Base-by-base conservation (phyloP, 2,888 invertebrate species). In the Helleia helle region DNA sequence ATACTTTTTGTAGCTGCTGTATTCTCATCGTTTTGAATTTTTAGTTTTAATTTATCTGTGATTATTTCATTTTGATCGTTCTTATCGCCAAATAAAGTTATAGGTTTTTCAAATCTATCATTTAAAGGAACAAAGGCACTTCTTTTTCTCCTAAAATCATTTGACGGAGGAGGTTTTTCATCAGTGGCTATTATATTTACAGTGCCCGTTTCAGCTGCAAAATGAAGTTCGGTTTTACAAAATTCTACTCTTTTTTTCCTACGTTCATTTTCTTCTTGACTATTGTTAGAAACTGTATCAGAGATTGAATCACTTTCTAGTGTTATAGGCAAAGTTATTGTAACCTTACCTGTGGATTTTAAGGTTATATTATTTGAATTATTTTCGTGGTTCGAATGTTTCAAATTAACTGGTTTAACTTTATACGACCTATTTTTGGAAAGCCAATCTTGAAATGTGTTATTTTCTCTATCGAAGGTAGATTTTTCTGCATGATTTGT, bases 101-200 rank as follows among this genome's bases (percentile, higher is more conserved):
- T 79, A 0, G 90, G 89, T 53, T 71, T 80, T 44, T 83, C 81
- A 44, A 65, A 64, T 54, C 65, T 71, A 48, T 80, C 81, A 45
- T 62, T 64, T 48, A 80, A 65, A 6, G 85, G 79, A 22, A 80
- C 70, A 58, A 83, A 69, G 37, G 86, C 86, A 51, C 88, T 87
- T 52, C 91, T 87, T 50, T 91, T 80, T 56, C 91, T 86, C 47
- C 94, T 86, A 62, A 93, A 93, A 63, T 93, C 91, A 61, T 91
- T 92, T 1, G 92, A 91, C 3, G 94, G 93, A 6, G 94, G 94
- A 30, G 94, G 94, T 65, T 95, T 94, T 48, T 92, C 93, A 68
- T 94, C 93, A 0, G 94, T 94, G 61, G 94, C 93, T 22, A 95
- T 94, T 43, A 95, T 94, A 61, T 94, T 93, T 0, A 95, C 93